Evolutionary conservation across 2,888 invertebrate species (phyloP), one percentile per base, ranked within the genome.

Genomic region (Megastigmus dorsalis): DNA sequence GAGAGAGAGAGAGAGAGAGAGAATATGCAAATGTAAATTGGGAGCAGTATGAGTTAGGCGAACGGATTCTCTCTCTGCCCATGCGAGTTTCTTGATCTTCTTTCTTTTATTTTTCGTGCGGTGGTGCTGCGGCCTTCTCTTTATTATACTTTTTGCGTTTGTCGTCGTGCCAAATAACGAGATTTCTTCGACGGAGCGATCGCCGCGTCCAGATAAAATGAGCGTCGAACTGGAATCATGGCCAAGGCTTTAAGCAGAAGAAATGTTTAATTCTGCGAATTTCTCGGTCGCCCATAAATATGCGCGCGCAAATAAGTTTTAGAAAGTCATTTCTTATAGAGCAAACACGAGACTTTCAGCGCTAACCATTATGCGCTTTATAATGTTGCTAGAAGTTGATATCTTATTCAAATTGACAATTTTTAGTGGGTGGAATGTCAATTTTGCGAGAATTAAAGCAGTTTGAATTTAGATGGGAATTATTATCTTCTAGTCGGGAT

Each of bases 21-120:
- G 33, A 50, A 75, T 75, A 75, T 75, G 70, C 66, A 70, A 75
- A 75, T 70, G 66, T 50, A 48, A 70, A 70, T 70, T 67, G 60
- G 66, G 33, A 50, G 57, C 63, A 18, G 74, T 50, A 59, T 48
- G 62, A 68, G 68, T 74, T 68, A 62, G 62, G 23, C n/a, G 28
- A 43, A 28, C 63, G 28, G 45, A 63, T 60, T 26, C 55, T 45
- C 45, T 26, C 55, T 45, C 45, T 0, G 36, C 7, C n/a, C 23
- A 10, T 26, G 0, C 23, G 4, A 57, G 6, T 2, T 23, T 28
- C 26, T 36, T 54, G n/a, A n/a, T 26, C 30, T 30, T 50, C n/a
- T 18, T 30, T 13, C 7, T 30, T 30, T 10, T 63, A 48, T 41
- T 20, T 26, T 26, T 38, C 23, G 30, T 36, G 41, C 45, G n/a